Evolutionary conservation across 2,113 vertebrate species (phyloP), one percentile per base, ranked within the genome.

Genomic region (Terrapene triunguis): DNA sequence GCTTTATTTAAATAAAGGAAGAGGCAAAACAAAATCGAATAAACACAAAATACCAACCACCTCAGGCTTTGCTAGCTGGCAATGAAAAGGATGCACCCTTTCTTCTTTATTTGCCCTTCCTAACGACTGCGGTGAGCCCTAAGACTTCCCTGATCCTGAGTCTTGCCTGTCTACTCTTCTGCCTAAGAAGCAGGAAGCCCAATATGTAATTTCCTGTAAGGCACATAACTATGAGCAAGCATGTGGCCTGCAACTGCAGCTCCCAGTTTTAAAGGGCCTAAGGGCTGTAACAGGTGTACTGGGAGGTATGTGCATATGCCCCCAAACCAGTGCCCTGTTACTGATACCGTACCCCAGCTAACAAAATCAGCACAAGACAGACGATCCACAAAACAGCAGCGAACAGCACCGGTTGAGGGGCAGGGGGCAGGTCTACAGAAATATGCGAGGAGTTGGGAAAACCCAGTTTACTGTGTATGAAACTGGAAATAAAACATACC

Each of bases 61-160:
- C 85, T 62, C 89, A 91, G 78, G 17, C 48, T 88, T 85, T 93
- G 89, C 94, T 96, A 97, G 83, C 93, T 93, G 94, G 88, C 95
- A 93, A 12, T 72, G 65, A 87, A 76, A 82, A 82, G 65, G 10
- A 83, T 0, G 3, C 50, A 4, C 57, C 57, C 72, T 84, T 47
- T 27, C 74, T 42, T 47, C 24, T 74, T 88, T 91, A 91, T 89
- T 92, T 97, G 82, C 89, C 90, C 82, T 92, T 91, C 85, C 65
- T 83, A 88, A 91, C 57, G 89, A 51, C 91, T 85, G 54, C 84
- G 87, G 85, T 92, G 84, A 91, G 87, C 80, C 95, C n/a, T 22
- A 32, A 81, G 83, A 11, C 21, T 88, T 48, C 88, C 94, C 93
- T 94, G 90, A 93, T 93, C 96, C 42, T 85, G 84, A n/a, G 38